These are phyloP conservation scores for Megaleporinus macrocephalus DNA, from an alignment of 2,113 vertebrate genomes.

Conservation along the genomic window DNA sequence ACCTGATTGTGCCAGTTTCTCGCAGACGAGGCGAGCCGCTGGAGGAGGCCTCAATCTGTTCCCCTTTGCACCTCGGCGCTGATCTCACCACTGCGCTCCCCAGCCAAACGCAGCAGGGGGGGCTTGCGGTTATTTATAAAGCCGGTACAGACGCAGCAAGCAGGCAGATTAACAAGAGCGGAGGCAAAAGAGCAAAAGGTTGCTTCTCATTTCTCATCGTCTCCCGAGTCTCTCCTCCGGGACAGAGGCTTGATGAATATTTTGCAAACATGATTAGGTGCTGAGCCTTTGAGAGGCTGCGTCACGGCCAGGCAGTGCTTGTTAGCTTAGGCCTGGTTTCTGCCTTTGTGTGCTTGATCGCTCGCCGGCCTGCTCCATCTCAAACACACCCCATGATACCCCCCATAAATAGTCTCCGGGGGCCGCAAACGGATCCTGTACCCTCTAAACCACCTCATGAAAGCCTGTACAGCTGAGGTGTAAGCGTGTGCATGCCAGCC, in stretches of 20 bases:
- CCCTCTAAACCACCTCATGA: slow-evolving; percentile 1
- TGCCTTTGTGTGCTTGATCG: slow-evolving; percentile 4
- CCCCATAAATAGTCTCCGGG: background rate
- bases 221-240: slow-evolving; percentile 27
- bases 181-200: background rate
- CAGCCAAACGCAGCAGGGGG: background rate
- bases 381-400: background rate
- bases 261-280: slow-evolving; percentile 43
- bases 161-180: slow-evolving; percentile 19
- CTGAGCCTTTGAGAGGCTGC: slow-evolving; percentile 16
- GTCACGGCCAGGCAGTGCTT: slow-evolving; percentile 12
- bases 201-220: slow-evolving; percentile 22
- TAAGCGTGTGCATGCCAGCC: background rate
- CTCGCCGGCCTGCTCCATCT: slow-evolving; percentile 28
- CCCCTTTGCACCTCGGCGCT: background rate
- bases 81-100: background rate
- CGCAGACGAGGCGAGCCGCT: background rate
- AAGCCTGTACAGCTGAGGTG: background rate
- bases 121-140: slow-evolving; percentile 22
- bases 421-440: background rate
- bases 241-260: slow-evolving; percentile 34
- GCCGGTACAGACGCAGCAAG: slow-evolving; percentile 15
- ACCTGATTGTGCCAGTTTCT: background rate
- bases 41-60: background rate
- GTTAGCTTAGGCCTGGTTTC: slow-evolving; percentile 16